Percentiles rank a stretch among this genome's conserved stretches.
Conservation (phyloP, 2,113 vertebrate species). For the Casuarius casuarius region DNA sequence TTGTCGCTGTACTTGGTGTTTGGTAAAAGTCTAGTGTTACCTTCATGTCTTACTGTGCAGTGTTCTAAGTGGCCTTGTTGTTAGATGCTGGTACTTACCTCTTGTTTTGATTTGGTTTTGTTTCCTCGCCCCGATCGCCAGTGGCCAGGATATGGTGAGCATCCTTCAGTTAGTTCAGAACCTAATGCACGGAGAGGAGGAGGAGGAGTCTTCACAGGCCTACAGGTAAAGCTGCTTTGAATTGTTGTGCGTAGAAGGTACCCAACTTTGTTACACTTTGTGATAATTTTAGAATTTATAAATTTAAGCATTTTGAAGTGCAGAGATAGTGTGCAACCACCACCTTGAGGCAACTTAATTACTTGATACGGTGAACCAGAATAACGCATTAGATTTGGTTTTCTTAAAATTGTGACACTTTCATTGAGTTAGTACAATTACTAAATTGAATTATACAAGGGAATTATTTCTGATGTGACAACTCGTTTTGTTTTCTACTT, state of each 20-base stretch:
- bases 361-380: background rate
- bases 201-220: constrained; percentile 79
- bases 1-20: background rate
- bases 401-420: background rate
- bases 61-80: background rate
- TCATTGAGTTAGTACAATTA: background rate
- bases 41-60: background rate
- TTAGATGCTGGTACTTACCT: background rate
- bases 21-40: background rate
- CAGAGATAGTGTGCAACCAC: background rate
- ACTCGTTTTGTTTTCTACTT: background rate
- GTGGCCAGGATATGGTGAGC: constrained; percentile 90
- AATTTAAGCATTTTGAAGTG: background rate
- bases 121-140: background rate
- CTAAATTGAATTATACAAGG: background rate
- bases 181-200: constrained; percentile 91
- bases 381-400: background rate
- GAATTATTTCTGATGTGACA: background rate
- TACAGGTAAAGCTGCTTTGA: constrained; percentile 75
- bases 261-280: background rate
- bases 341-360: background rate
- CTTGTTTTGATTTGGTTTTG: background rate
- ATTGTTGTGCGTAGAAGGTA: background rate
- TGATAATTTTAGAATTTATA: background rate
- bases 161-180: constrained; percentile 92